Percentiles rank a stretch among this genome's conserved stretches.
Evolutionary conservation across 1,140 invertebrate species (phyloP).

Genomic region (Oedothorax gibbosus): DNA sequence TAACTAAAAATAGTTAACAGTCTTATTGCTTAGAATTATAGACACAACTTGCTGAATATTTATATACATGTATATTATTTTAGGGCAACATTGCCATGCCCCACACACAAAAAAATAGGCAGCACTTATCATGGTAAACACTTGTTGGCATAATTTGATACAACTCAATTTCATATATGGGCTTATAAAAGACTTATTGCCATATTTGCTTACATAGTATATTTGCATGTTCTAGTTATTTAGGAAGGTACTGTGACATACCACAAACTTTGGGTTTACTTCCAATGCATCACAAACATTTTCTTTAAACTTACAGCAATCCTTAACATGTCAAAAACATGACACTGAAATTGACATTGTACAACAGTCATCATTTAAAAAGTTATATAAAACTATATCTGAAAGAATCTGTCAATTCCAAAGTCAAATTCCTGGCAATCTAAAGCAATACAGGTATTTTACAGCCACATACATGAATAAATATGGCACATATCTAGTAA

Average conservation of each 20-base stretch:
- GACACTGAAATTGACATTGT: constrained; percentile 49
- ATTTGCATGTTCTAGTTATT: constrained; percentile 9
- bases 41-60: no score
- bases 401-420: constrained; percentile 48
- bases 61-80: no score
- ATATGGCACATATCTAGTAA: constrained; percentile 48
- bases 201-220: constrained; percentile 30
- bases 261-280: constrained; percentile 15
- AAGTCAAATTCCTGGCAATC: constrained; percentile 13
- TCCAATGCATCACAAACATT: constrained; percentile 41
- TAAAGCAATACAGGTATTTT: constrained; percentile 45
- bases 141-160: constrained; percentile 3
- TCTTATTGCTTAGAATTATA: no score
- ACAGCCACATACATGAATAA: constrained; percentile 45
- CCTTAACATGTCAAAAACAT: constrained; percentile 45
- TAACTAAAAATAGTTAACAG: no score
- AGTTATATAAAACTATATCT: constrained; percentile 55
- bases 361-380: constrained; percentile 49
- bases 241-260: constrained; percentile 28
- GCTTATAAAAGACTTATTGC: constrained; percentile 51
- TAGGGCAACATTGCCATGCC: no score
- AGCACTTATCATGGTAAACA: constrained; percentile 3
- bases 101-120: not conserved
- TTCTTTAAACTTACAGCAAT: constrained; percentile 36
- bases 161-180: constrained; percentile 22